Conservation (phyloP, 2,797 vertebrate species). For the Melopsittacus undulatus region DNA sequence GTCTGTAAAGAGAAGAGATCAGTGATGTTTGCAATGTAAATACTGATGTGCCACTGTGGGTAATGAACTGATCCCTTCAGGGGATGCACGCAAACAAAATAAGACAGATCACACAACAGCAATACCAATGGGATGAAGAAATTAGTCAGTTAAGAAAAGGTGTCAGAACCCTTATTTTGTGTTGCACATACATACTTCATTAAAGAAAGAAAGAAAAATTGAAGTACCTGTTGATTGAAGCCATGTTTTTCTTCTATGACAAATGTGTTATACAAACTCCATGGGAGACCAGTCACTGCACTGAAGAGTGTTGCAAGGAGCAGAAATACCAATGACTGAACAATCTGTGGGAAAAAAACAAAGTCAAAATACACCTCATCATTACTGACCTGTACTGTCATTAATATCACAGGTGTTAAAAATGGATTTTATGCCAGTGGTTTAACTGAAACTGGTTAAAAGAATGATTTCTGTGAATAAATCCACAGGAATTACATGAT, state of each 20-base stretch:
- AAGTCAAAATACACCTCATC: neutral
- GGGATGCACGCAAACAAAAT: neutral
- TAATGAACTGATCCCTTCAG: neutral
- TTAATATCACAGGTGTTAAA: neutral
- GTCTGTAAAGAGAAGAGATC: constrained; percentile 81
- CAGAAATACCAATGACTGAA: constrained; percentile 91
- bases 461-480: neutral
- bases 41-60: neutral
- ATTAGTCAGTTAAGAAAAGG: neutral
- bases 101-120: neutral
- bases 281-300: constrained; percentile 93
- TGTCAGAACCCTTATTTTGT: neutral
- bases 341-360: constrained; percentile 77
- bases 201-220: neutral
- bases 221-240: constrained; percentile 95
- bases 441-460: neutral
- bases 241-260: constrained; percentile 98
- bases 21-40: neutral
- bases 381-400: neutral
- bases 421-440: neutral
- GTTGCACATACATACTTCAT: neutral
- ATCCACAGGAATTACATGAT: neutral
- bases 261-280: constrained; percentile 97
- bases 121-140: neutral
- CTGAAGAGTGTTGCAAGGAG: constrained; percentile 94